Evolutionary conservation across 2,888 invertebrate genomes (phyloP), one percentile per base, ranked within the genome.

Genomic region (Trichogramma dendrolimi): DNA sequence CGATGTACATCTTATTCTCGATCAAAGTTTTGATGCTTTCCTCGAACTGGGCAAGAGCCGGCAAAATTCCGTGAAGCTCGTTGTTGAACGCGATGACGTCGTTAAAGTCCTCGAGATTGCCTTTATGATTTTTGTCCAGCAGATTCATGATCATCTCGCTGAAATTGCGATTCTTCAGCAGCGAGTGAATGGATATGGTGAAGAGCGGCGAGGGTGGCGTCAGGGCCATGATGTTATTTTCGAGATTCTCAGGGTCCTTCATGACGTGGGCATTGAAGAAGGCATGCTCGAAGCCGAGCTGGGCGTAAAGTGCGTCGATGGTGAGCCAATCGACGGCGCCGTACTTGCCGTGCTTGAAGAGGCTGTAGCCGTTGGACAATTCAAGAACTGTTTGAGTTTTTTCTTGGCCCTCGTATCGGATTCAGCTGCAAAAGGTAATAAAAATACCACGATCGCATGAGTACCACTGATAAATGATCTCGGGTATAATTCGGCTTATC

Each of bases 181-280:
- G 42, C 4, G 57, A 39, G 44, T 65, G 58, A 0, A 65, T 27
- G 14, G 65, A 62, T n/a, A 52, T 58, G 44, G 58, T 60, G 39
- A 56, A 65, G 39, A 60, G 6, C 6, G 60, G 62, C 7, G 65
- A 62, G 4, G 65, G 65, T 48, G 62, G 65, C 52, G 48, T 52
- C 39, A 65, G 3, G 65, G 58, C 60, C 58, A 62, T 51, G 48
- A 54, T 5, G 48, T 50, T 27, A 6, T n/a, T 39, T 11, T 51
- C 51, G n/a, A 40, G 40, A 6, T 51, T 41, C 40, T 51, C 51
- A 14, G 42, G 65, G 55, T 65, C 65, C 44, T 62, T 57, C 10
- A 55, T 58, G 58, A 65, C 61, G 62, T 60, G 60, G n/a, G 55
- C 58, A 41, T 62, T 60, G 55, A 65, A 65, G 52, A 65, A 65